Conservation (phyloP, 2,113 vertebrate genomes). For the Amia ocellicauda region DNA sequence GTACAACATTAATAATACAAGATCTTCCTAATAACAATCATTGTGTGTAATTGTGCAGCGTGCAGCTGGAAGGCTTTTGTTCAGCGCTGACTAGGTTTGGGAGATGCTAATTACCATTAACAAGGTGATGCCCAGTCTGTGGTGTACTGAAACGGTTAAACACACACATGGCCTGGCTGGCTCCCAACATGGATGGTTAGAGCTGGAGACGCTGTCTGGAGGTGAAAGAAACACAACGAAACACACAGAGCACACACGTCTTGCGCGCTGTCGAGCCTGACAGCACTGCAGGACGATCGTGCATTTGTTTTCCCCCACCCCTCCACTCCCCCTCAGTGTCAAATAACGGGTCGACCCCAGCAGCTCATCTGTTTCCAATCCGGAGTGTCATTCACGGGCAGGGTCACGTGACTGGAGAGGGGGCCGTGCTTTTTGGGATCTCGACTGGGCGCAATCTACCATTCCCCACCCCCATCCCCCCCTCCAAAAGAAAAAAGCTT, state of each 20-base stretch:
- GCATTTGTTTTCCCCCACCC: background rate
- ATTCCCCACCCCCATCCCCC: conserved; percentile 59
- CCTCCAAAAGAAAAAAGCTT: conserved; percentile 48
- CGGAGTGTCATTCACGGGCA: conserved; percentile 42
- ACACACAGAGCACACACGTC: background rate
- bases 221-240: too few species aligned
- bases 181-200: too few species aligned
- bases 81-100: background rate
- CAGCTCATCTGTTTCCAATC: conserved; percentile 55
- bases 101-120: background rate
- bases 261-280: background rate
- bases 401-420: conserved; percentile 25
- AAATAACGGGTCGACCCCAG: conserved; percentile 24
- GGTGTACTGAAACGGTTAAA: too few species aligned
- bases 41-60: background rate
- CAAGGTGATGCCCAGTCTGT: too few species aligned
- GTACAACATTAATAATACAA: too few species aligned
- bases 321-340: conserved; percentile 17
- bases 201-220: too few species aligned
- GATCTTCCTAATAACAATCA: background rate
- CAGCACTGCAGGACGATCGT: background rate
- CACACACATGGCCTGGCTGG: too few species aligned
- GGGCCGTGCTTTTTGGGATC: conserved; percentile 21
- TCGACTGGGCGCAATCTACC: conserved; percentile 44
- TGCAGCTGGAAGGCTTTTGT: background rate